phyloP scores from a whole-genome alignment of 2,888 invertebrate species.

The Branchellion lobata region DNA sequence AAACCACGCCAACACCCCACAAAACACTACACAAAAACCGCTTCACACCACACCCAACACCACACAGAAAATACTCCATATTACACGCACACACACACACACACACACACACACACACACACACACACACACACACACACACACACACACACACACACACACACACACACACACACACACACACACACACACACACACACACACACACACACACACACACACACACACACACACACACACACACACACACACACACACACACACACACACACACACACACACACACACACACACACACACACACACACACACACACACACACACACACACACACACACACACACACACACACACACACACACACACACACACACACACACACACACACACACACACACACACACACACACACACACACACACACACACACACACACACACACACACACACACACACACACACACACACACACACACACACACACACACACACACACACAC shows the following conservation, averaged over 20 bases:
- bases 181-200: neutral
- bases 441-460: neutral
- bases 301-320: neutral
- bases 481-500: constrained; percentile 17
- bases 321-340: constrained; percentile 15
- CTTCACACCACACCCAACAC: too few species aligned
- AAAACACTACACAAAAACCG: too few species aligned
- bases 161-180: neutral
- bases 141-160: neutral
- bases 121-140: neutral
- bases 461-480: constrained; percentile 17
- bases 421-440: constrained; percentile 21
- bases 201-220: neutral
- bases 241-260: neutral
- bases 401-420: constrained; percentile 23
- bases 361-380: constrained; percentile 29
- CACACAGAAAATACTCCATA: too few species aligned
- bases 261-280: neutral
- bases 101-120: too few species aligned
- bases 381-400: constrained; percentile 30
- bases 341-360: constrained; percentile 24
- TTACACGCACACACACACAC: too few species aligned
- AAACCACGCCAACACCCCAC: neutral
- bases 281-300: neutral
- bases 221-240: neutral